Conservation (phyloP, 2,797 vertebrate species). For the Sparus aurata region DNA sequence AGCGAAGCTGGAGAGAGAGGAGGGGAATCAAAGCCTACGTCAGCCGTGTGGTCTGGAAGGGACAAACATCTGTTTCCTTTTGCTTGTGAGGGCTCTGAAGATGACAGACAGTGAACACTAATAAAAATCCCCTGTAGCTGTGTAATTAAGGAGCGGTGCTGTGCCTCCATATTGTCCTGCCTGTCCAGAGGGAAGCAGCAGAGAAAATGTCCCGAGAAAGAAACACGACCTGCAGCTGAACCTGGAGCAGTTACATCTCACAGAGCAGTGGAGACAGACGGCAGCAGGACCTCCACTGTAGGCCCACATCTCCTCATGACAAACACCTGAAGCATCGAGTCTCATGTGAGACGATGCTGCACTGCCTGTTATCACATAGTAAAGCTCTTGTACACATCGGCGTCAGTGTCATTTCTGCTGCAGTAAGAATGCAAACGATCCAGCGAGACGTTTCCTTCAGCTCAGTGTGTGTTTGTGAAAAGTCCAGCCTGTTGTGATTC, state of each 20-base stretch:
- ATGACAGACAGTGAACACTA: slow-evolving; percentile 3
- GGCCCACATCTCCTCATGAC: not conserved
- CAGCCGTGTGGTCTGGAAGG: not conserved
- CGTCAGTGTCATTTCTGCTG: too few species aligned
- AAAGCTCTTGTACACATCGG: not conserved
- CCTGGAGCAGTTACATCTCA: slow-evolving; percentile 29
- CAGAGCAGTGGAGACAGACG: slow-evolving; percentile 14
- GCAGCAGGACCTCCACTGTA: slow-evolving; percentile 14
- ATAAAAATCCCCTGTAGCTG: slow-evolving; percentile 12
- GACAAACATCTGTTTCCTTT: not conserved
- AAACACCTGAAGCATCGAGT: slow-evolving; percentile 9
- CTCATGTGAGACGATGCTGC: not conserved
- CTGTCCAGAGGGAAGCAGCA: slow-evolving; percentile 5
- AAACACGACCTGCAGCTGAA: slow-evolving; percentile 3
- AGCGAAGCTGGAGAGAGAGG: too few species aligned
- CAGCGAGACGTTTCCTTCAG: too few species aligned
- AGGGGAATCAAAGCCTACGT: too few species aligned
- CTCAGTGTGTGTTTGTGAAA: too few species aligned
- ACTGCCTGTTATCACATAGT: not conserved
- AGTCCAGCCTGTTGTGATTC: too few species aligned
- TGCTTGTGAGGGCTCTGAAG: not conserved
- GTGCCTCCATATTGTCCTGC: slow-evolving; percentile 12
- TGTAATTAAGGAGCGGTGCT: slow-evolving; percentile 1
- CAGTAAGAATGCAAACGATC: too few species aligned
- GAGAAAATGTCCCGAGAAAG: not conserved